Conservation (phyloP, 2,113 vertebrate genomes). For the Talpa occidentalis region DNA sequence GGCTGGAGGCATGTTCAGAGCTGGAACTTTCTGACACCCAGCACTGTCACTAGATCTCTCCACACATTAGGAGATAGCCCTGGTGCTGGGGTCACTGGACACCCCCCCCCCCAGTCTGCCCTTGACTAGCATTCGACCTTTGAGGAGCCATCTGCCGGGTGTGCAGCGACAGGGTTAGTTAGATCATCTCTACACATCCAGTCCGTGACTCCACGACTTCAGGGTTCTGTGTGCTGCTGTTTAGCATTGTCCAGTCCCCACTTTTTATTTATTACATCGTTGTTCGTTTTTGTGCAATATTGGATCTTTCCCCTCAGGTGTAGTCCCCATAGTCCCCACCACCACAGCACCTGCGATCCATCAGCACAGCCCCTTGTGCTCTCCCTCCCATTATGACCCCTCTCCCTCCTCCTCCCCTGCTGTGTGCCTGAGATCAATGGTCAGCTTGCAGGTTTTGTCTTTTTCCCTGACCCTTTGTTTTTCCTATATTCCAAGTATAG, state of each 20-base stretch:
- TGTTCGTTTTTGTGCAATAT: too few species aligned
- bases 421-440: not conserved
- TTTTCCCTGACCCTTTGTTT: too few species aligned
- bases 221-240: not conserved
- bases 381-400: too few species aligned
- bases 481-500: too few species aligned
- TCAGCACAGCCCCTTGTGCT: too few species aligned
- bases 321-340: too few species aligned
- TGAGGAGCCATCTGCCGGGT: not conserved
- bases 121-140: not conserved
- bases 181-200: too few species aligned
- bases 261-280: too few species aligned
- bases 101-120: not conserved
- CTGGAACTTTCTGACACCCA: not conserved
- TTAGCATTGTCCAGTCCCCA: not conserved
- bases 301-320: too few species aligned
- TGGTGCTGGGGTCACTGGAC: not conserved
- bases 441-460: too few species aligned
- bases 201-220: too few species aligned
- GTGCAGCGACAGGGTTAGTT: not conserved
- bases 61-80: not conserved
- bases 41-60: not conserved
- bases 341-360: too few species aligned
- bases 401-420: not conserved
- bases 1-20: not conserved